A percentile compares a stretch with the other conserved stretches of the same genome.
These are phyloP conservation scores for Paramuricea clavata DNA, from an alignment of 92 coral and sea anemone species.

Conservation along the genomic window DNA sequence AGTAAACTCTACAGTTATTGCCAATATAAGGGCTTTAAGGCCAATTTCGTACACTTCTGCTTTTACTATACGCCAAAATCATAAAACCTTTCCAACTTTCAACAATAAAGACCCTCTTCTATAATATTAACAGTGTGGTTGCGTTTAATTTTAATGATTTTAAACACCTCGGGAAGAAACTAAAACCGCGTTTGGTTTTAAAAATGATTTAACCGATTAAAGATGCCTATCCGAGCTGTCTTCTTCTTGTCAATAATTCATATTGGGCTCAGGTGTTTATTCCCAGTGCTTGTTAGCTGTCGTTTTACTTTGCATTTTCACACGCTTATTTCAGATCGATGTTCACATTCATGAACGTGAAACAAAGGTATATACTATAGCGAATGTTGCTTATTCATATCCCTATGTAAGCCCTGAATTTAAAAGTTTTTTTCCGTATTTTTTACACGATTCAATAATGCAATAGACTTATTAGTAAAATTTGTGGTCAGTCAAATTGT, in stretches of 20 bases:
- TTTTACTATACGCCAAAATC: neutral
- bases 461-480: neutral
- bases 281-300: constrained; percentile 23
- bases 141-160: neutral
- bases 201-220: constrained; percentile 52
- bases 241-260: constrained; percentile 36
- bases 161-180: neutral
- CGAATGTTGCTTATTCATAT: neutral
- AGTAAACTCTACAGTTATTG: neutral
- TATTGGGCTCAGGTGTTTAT: constrained; percentile 28
- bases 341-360: neutral
- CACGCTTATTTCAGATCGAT: neutral
- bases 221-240: constrained; percentile 24
- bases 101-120: neutral
- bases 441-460: neutral
- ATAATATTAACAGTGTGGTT: neutral
- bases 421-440: neutral
- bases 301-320: constrained; percentile 14
- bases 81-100: neutral
- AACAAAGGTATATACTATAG: neutral
- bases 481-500: constrained; percentile 10
- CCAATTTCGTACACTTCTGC: no score
- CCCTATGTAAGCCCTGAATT: neutral
- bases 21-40: neutral
- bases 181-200: constrained; percentile 41